Conservation (phyloP, 1,140 invertebrate species). For the Diuraphis noxia region DNA sequence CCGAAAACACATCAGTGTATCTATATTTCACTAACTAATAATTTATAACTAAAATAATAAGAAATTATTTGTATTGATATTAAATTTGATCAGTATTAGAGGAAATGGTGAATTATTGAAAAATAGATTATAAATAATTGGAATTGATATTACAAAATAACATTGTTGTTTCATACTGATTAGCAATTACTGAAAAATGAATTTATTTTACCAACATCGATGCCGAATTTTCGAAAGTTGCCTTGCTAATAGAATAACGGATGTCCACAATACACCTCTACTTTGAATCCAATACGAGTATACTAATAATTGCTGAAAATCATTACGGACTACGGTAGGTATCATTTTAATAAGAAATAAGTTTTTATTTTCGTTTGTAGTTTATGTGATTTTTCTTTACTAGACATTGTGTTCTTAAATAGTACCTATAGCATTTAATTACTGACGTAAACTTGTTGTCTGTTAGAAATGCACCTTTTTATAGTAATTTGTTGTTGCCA, state of each 20-base stretch:
- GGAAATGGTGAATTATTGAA: neutral
- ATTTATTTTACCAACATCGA: neutral
- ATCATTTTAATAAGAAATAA: no score
- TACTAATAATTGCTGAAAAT: no score
- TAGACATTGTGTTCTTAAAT: no score
- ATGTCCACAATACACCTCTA: neutral
- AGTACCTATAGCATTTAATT: no score
- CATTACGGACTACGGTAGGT: no score
- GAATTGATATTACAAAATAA: no score
- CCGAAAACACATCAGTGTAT: neutral
- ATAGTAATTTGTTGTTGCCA: no score
- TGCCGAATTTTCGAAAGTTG: neutral
- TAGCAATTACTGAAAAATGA: neutral
- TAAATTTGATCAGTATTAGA: neutral
- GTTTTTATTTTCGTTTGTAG: no score
- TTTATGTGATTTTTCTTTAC: no score
- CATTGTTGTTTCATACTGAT: no score
- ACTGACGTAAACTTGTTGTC: no score
- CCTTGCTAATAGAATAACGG: neutral
- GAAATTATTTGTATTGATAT: neutral
- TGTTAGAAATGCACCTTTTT: no score
- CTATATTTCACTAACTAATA: neutral
- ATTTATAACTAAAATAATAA: neutral
- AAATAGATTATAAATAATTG: neutral
- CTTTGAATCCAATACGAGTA: neutral